Evolutionary conservation across 2,888 invertebrate genomes (phyloP).

Genomic region (Trypoxylon attenuatum): DNA sequence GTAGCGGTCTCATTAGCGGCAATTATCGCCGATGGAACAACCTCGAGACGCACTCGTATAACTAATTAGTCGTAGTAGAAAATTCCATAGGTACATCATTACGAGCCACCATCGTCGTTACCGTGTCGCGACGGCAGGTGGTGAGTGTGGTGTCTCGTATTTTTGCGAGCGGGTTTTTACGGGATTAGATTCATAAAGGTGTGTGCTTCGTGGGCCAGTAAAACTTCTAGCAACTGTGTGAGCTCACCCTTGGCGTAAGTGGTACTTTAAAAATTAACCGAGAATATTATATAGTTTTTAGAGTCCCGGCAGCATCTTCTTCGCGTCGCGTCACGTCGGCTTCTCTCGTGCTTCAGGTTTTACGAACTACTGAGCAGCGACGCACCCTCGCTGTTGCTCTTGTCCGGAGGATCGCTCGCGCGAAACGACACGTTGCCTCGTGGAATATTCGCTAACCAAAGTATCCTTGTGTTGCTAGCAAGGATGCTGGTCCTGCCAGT

Average conservation of each 20-base stretch:
- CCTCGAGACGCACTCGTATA: no score
- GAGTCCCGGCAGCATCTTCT: constrained; percentile 43
- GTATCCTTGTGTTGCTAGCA: constrained; percentile 6
- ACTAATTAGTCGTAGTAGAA: neutral
- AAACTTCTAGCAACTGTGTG: constrained; percentile 34
- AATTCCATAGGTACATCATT: constrained; percentile 45
- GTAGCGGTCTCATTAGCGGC: no score
- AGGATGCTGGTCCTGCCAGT: no score
- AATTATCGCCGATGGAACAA: no score
- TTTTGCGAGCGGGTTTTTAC: constrained; percentile 51
- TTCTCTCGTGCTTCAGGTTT: constrained; percentile 35
- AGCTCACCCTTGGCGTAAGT: constrained; percentile 47
- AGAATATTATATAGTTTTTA: constrained; percentile 57
- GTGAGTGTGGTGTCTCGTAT: constrained; percentile 43
- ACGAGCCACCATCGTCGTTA: no score
- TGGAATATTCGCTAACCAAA: neutral
- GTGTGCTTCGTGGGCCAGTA: constrained; percentile 31
- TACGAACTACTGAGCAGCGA: constrained; percentile 47
- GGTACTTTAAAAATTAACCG: constrained; percentile 63
- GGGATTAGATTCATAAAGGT: constrained; percentile 29
- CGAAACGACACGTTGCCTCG: constrained; percentile 12
- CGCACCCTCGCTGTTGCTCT: neutral
- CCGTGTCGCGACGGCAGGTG: no score
- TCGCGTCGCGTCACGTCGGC: constrained; percentile 12
- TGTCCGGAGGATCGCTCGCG: neutral